phyloP scores from a whole-genome alignment of 2,888 invertebrate genomes.

The Chaitophorus viminalis region DNA sequence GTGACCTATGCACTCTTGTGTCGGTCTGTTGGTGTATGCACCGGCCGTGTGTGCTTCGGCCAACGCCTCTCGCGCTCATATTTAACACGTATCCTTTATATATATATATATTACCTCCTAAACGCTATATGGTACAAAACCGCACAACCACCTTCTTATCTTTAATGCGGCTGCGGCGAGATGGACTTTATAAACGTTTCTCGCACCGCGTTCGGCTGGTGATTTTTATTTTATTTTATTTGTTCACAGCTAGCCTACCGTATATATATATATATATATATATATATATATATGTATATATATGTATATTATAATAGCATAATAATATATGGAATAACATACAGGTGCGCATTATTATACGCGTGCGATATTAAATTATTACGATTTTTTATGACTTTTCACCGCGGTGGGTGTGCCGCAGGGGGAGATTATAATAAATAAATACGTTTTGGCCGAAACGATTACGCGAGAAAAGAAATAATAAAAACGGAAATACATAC shows the following conservation, averaged over 20 bases:
- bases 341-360: neutral
- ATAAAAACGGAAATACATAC: neutral
- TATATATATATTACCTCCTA: neutral
- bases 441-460: neutral
- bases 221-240: neutral
- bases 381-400: constrained; percentile 27
- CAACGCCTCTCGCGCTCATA: constrained; percentile 46
- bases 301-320: neutral
- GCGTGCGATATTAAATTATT: neutral
- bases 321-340: no score
- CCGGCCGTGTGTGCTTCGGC: neutral
- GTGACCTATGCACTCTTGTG: constrained; percentile 57
- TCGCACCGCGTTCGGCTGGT: neutral
- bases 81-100: no score
- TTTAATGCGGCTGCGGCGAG: constrained; percentile 42
- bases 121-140: constrained; percentile 24
- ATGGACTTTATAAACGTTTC: neutral
- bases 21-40: constrained; percentile 36
- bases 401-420: neutral
- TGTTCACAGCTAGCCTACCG: constrained; percentile 4
- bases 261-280: no score
- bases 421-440: no score
- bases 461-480: neutral
- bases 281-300: no score
- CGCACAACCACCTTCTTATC: constrained; percentile 39